phyloP scores from a whole-genome alignment of 2,113 vertebrate species.

The Myrmophylax atrothorax region DNA sequence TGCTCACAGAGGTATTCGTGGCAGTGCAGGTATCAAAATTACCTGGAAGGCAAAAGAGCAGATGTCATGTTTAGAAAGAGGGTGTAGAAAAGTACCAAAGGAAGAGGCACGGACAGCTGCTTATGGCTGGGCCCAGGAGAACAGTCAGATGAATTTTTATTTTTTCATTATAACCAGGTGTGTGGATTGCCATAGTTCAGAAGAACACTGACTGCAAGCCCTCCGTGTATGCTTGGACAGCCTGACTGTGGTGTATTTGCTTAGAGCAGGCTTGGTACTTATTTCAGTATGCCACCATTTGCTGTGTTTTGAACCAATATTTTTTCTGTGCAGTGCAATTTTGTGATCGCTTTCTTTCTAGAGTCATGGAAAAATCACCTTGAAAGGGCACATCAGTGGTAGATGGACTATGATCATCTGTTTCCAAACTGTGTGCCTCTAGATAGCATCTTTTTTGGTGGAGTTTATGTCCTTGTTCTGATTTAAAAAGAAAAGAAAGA shows the following conservation, averaged over 20 bases:
- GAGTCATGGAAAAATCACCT: not conserved
- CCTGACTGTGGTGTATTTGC: not conserved
- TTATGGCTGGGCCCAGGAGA: not conserved
- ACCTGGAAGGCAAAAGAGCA: not conserved
- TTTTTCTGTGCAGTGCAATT: not conserved
- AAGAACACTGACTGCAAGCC: not conserved
- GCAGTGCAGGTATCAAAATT: not conserved
- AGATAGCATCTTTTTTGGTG: not conserved
- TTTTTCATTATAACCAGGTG: not conserved
- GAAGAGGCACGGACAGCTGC: not conserved
- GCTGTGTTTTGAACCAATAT: not conserved
- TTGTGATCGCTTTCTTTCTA: not conserved
- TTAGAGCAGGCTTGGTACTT: not conserved
- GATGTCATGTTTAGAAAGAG: not conserved
- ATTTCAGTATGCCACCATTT: not conserved
- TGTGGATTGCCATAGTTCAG: not conserved
- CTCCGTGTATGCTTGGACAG: not conserved
- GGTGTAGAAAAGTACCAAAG: accelerated
- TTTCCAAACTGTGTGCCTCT: not conserved
- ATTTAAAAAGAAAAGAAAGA: not conserved
- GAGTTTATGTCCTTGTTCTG: not conserved
- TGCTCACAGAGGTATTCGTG: not conserved
- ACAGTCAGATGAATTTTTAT: not conserved
- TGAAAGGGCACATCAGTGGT: not conserved
- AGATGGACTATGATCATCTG: not conserved